Evolutionary conservation across 2,797 vertebrate genomes (phyloP).

Genomic region (Salarias fasciatus): DNA sequence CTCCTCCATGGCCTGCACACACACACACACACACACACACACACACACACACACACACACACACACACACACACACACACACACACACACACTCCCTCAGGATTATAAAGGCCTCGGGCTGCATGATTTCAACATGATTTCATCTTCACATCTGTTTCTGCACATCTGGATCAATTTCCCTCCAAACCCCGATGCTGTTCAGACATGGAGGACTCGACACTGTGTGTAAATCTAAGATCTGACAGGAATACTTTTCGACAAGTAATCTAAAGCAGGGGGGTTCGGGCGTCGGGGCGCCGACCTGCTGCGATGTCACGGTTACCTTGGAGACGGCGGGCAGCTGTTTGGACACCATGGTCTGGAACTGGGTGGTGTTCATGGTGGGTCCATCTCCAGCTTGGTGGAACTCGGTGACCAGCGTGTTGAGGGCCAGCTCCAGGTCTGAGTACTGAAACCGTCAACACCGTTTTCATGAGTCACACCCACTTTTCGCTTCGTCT

Average conservation of each 20-base stretch:
- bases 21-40: not conserved
- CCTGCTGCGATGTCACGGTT: slow-evolving; percentile 19
- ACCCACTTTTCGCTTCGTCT: too few relatives aligned
- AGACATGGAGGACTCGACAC: too few relatives aligned
- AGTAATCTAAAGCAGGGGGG: too few relatives aligned
- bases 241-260: too few relatives aligned
- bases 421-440: slow-evolving; percentile 78
- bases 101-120: not conserved
- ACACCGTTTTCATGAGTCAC: too few relatives aligned
- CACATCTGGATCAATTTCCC: too few relatives aligned
- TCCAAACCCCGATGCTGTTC: too few relatives aligned
- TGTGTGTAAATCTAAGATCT: too few relatives aligned
- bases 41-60: slow-evolving; percentile 13
- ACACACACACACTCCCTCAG: too few relatives aligned
- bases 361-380: slow-evolving; percentile 78
- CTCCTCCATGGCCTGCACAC: slow-evolving; percentile 55
- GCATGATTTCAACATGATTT: not conserved
- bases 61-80: too few relatives aligned
- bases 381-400: slow-evolving; percentile 56
- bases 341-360: slow-evolving; percentile 73
- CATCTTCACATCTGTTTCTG: too few relatives aligned
- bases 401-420: slow-evolving; percentile 77
- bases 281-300: too few relatives aligned
- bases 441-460: slow-evolving; percentile 72
- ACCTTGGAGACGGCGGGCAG: slow-evolving; percentile 72